Percentiles rank a stretch among this genome's conserved stretches.
Evolutionary conservation across 2,797 vertebrate genomes (phyloP).

Genomic region (Glyptemys insculpta): DNA sequence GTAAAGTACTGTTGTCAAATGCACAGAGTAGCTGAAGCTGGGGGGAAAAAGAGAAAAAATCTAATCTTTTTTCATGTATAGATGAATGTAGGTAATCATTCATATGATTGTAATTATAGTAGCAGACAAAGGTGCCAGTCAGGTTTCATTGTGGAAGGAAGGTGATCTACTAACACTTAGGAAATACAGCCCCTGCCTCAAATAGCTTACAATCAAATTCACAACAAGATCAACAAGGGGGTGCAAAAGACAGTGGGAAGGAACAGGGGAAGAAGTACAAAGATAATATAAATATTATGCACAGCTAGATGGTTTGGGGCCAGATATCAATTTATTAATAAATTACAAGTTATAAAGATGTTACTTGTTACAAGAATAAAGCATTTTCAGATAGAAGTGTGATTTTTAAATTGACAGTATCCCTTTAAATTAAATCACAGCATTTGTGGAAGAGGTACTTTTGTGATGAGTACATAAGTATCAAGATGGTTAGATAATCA

Average conservation of each 20-base stretch:
- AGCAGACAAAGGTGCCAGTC: neutral
- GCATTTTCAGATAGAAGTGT: neutral
- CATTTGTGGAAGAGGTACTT: neutral
- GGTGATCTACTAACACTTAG: fast-evolving
- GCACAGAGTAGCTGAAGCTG: neutral
- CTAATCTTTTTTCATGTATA: neutral
- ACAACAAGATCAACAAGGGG: neutral
- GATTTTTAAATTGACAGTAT: neutral
- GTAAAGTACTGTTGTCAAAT: neutral
- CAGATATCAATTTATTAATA: neutral
- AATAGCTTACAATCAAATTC: neutral
- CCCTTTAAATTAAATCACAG: neutral
- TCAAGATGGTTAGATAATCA: neutral
- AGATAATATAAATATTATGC: neutral
- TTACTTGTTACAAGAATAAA: neutral
- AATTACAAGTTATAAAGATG: neutral
- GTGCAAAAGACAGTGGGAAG: neutral
- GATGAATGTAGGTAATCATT: neutral
- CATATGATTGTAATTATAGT: neutral
- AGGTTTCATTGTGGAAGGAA: neutral
- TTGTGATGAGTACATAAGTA: neutral
- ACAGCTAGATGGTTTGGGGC: neutral
- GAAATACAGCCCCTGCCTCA: neutral
- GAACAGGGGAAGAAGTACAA: neutral
- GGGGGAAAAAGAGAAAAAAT: fast-evolving